Conservation (phyloP, 2,888 invertebrate species). For the Microchrysa polita region DNA sequence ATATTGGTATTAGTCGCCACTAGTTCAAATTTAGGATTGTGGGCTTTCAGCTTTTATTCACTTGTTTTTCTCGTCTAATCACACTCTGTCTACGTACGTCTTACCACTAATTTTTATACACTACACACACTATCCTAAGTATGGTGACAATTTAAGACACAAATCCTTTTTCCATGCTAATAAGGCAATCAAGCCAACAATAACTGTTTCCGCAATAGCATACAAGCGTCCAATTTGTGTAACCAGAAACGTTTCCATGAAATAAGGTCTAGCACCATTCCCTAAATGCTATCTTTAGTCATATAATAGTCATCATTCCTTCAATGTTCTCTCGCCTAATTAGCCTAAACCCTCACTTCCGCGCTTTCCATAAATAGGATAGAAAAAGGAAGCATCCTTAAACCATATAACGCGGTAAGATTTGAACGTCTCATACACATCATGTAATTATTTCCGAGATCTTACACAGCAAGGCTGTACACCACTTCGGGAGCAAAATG, state of each 20-base stretch:
- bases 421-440: slow-evolving; percentile 39
- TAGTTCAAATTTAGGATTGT: too few relatives aligned
- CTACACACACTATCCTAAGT: too few relatives aligned
- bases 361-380: slow-evolving; percentile 18
- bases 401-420: slow-evolving; percentile 41
- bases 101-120: too few relatives aligned
- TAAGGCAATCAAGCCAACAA: too few relatives aligned
- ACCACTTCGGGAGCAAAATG: neutral
- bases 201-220: too few relatives aligned
- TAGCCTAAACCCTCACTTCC: slow-evolving; percentile 36
- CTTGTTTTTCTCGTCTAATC: too few relatives aligned
- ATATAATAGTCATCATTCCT: slow-evolving; percentile 6
- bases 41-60: too few relatives aligned
- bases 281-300: neutral
- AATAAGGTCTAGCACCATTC: slow-evolving; percentile 47
- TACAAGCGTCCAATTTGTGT: too few relatives aligned
- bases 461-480: slow-evolving; percentile 26
- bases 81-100: too few relatives aligned
- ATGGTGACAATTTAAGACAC: too few relatives aligned
- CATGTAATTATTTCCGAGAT: slow-evolving; percentile 50
- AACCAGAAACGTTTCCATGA: slow-evolving; percentile 35
- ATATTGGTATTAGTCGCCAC: too few relatives aligned
- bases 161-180: too few relatives aligned
- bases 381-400: slow-evolving; percentile 36
- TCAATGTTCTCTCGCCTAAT: slow-evolving; percentile 11